Percentiles rank a stretch among this genome's conserved stretches.
Evolutionary conservation across 2,113 vertebrate genomes (phyloP).

Genomic region (Martes martes): DNA sequence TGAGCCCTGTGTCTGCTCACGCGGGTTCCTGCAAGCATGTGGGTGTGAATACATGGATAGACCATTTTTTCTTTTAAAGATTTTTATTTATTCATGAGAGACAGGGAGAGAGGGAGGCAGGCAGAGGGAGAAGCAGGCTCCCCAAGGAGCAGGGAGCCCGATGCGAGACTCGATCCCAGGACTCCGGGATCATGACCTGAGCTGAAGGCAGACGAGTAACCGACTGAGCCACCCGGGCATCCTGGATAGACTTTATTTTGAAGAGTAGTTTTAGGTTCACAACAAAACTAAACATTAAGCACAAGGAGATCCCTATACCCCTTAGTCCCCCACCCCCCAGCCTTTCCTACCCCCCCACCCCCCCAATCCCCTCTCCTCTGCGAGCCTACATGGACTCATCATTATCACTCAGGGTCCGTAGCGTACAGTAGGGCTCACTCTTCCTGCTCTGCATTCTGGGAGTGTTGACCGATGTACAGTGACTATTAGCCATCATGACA

Average conservation of each 20-base stretch:
- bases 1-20: no score
- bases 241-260: background rate
- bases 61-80: background rate
- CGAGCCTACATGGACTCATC: background rate
- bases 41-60: background rate
- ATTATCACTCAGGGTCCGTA: fast-evolving
- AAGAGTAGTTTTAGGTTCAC: background rate
- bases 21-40: background rate
- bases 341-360: background rate
- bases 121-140: background rate
- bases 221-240: fast-evolving
- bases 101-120: background rate
- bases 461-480: background rate
- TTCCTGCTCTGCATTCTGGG: no score
- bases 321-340: background rate
- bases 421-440: background rate
- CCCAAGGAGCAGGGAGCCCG: background rate
- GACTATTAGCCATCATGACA: background rate
- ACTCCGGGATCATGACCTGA: background rate
- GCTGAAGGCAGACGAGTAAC: background rate
- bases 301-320: background rate
- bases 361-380: fast-evolving
- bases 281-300: background rate
- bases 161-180: background rate
- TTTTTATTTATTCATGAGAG: background rate